A percentile compares a stretch with the other conserved stretches of the same genome.
Evolutionary conservation across 2,797 vertebrate species (phyloP).

Genomic region (Sebastes glaucus): DNA sequence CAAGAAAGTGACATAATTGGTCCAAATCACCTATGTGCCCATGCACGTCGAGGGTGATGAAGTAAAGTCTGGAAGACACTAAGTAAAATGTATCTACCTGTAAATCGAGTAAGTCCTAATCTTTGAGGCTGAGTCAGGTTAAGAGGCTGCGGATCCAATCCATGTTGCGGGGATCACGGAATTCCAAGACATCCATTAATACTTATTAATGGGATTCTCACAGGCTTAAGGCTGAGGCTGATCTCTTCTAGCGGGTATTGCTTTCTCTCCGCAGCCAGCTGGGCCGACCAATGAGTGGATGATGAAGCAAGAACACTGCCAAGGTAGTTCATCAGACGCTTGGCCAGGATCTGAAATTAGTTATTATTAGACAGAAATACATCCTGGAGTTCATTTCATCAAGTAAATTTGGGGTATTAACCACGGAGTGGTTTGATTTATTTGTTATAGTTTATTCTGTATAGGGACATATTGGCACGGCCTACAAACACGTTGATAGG

Average conservation of each 20-base stretch:
- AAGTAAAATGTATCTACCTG: slow-evolving; percentile 37
- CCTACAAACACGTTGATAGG: neutral
- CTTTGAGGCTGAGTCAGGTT: slow-evolving; percentile 39
- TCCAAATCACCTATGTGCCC: neutral
- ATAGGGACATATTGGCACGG: slow-evolving; percentile 4
- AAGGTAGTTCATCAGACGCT: slow-evolving; percentile 47
- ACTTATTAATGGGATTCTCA: slow-evolving; percentile 68
- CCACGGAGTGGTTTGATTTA: slow-evolving; percentile 38
- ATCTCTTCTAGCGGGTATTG: slow-evolving; percentile 43
- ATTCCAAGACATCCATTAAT: slow-evolving; percentile 69
- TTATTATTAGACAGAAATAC: slow-evolving; percentile 58
- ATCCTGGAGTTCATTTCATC: slow-evolving; percentile 54
- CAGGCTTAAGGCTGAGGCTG: slow-evolving; percentile 57
- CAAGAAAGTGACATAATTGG: neutral
- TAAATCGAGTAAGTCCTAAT: slow-evolving; percentile 51
- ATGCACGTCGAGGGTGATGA: neutral
- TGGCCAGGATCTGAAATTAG: slow-evolving; percentile 43
- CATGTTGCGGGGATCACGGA: slow-evolving; percentile 53
- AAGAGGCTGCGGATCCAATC: slow-evolving; percentile 52
- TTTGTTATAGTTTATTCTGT: slow-evolving; percentile 17
- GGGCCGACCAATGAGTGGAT: slow-evolving; percentile 49
- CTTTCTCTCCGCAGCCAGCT: slow-evolving; percentile 44
- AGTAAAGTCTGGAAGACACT: slow-evolving; percentile 15
- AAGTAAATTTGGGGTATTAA: slow-evolving; percentile 51
- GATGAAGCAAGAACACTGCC: slow-evolving; percentile 58